Base-by-base conservation (phyloP, 2,113 vertebrate species). In the Callopanchax toddi region DNA sequence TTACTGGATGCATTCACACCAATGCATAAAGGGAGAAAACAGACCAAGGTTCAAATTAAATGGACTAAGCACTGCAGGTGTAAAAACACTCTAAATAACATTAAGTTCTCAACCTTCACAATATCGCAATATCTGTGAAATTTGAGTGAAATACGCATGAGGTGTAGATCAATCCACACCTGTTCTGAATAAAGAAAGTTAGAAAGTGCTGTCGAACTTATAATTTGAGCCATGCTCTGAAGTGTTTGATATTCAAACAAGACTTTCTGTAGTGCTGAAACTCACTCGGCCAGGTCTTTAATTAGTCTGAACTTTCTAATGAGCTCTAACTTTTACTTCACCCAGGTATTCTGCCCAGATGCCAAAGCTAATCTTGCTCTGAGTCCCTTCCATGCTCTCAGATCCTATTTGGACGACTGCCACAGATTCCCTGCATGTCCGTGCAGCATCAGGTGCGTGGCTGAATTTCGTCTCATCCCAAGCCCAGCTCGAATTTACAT, bases 401-500 rank as follows among this genome's bases (percentile, higher is more conserved):
- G 73, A 86, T 78, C 67, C 50, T 49, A 60, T 62, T 82, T 89
- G 88, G 86, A 86, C 1, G 54, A 32, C 65, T 52, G 84, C 88
- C 89, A 89, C 67, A 13, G 46, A 68, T 44, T 64, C 71, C 70
- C 80, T 29, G 69, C 66, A 65, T 26, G 42, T 71, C 79, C 65
- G 49, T 62, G 55, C 66, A 81, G 82, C 82, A 87, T 85, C 89
- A 92, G 86, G 83, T 91, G 83, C 64, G 40, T 59, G 81, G 58
- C 61, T 75, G 74, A 46, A 64, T 84, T 85, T 80, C 58, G 71
- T 83, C 74, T 90, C 76, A 87, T 89, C 82, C 60, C 62, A 48
- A 87, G 89, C 87, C 87, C 82, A 84, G 69, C 71, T 76, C 60
- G 60, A 62, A 52, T 61, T 85, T 83, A 34, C 74, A 64, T 74